Base-by-base conservation (phyloP, 2,797 vertebrate genomes). In the Adelosebastes latens region DNA sequence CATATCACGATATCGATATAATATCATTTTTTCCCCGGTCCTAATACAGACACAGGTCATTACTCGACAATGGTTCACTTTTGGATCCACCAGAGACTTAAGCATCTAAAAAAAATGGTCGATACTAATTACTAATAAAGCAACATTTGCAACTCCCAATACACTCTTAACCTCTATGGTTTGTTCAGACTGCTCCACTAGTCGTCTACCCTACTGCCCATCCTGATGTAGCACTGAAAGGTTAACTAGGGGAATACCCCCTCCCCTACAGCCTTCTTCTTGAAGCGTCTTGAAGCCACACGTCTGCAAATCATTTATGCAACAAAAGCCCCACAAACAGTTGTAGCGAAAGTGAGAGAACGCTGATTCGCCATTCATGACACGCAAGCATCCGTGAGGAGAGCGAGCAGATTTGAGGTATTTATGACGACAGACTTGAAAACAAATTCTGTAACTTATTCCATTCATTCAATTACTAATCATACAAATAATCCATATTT, bases 251-350 rank as follows among this genome's bases (percentile, higher is more conserved):
- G 89, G 74, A 86, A 89, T 72, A 77, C 64, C 84, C 87, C 60
- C 61, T 72, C 70, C 60, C 56, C 39, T 80, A 66, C 77, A 77
- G 67, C 24, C 4, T 20, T 62, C 65, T 60, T 63, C 34, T 69
- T 64, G 12, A 72, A 58, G 60, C 49, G 52, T 72, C 27, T 59
- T 18, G 14, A 75, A 72, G 74, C 63, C 63, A 80, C 56, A 4
- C 0, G 7, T 77, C 60, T 86, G 85, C 76, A 80, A 77, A 83
- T 75, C 34, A 76, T 83, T 77, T 75, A 68, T 79, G 83, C 59
- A 84, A 67, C 71, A 75, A 75, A 20, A 82, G 72, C 16, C 72
- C 77, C 77, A 87, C 78, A 76, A 87, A 80, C 77, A 59, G 80
- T 81, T 53, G 75, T 46, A 77, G 25, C 32, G 56, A 86, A 89